Conservation (phyloP, 2,888 invertebrate genomes). For the Schizotus pectinicornis region DNA sequence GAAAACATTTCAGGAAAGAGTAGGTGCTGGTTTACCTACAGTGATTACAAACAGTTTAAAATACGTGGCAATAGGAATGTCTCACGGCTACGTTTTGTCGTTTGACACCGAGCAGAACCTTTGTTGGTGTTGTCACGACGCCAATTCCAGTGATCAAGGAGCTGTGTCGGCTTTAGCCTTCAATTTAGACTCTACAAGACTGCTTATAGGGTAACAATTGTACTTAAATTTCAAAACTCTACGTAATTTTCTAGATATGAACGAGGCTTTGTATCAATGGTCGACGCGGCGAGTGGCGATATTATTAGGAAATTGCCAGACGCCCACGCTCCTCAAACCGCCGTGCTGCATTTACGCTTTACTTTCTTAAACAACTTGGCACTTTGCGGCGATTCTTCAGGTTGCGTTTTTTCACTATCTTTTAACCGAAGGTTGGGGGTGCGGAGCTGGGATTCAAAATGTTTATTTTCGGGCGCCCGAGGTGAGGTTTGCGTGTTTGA, state of each 20-base stretch:
- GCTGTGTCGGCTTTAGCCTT: slow-evolving; percentile 85
- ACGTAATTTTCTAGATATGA: slow-evolving; percentile 59
- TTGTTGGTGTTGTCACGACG: slow-evolving; percentile 84
- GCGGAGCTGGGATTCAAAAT: slow-evolving; percentile 86
- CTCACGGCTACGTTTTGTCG: slow-evolving; percentile 88
- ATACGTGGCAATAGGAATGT: slow-evolving; percentile 90
- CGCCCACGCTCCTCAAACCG: slow-evolving; percentile 83
- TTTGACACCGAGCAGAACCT: slow-evolving; percentile 87
- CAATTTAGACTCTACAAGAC: slow-evolving; percentile 83
- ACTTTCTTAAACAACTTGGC: slow-evolving; percentile 65
- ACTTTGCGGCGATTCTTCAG: slow-evolving; percentile 81
- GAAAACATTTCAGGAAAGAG: slow-evolving; percentile 72
- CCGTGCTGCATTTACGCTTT: slow-evolving; percentile 74
- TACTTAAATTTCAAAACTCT: slow-evolving; percentile 1
- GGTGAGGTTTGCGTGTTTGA: slow-evolving; percentile 89
- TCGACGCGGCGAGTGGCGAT: slow-evolving; percentile 83
- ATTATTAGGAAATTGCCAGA: slow-evolving; percentile 76
- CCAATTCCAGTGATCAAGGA: slow-evolving; percentile 71
- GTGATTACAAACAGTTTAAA: slow-evolving; percentile 78
- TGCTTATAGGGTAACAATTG: slow-evolving; percentile 71
- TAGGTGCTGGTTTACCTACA: slow-evolving; percentile 88
- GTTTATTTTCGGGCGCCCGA: slow-evolving; percentile 95
- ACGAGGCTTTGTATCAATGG: slow-evolving; percentile 88
- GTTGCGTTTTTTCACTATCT: slow-evolving; percentile 93
- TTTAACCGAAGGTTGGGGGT: slow-evolving; percentile 89